A percentile compares a stretch with the other conserved stretches of the same genome.
Conservation (phyloP, 1,140 invertebrate genomes). For the Macrotrachela quadricornifera region DNA sequence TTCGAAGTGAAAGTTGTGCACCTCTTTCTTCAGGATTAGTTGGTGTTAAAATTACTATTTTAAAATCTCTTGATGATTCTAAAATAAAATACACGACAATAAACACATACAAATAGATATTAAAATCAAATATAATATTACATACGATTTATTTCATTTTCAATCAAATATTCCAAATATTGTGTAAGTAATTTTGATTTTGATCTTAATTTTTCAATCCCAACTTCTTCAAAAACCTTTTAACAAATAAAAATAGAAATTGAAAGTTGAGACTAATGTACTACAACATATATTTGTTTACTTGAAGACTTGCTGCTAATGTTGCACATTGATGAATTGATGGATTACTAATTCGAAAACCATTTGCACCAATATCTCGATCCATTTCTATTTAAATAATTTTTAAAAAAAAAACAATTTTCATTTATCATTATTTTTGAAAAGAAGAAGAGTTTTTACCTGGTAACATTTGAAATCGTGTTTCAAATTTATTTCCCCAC, state of each 20-base stretch:
- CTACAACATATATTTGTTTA: slow-evolving; percentile 11
- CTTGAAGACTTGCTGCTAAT: slow-evolving; percentile 33
- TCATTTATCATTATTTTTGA: background rate
- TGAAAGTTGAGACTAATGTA: background rate
- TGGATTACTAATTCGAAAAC: slow-evolving; percentile 37
- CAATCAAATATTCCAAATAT: slow-evolving; percentile 35
- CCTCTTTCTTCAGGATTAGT: slow-evolving; percentile 32
- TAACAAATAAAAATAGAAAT: slow-evolving; percentile 4
- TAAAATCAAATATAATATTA: background rate
- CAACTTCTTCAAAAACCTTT: slow-evolving; percentile 35
- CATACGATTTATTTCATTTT: background rate
- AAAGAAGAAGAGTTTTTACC: slow-evolving; percentile 15
- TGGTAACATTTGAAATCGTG: slow-evolving; percentile 33
- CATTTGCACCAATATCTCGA: slow-evolving; percentile 27
- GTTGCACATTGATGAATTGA: slow-evolving; percentile 33
- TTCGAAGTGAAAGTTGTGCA: slow-evolving; percentile 33
- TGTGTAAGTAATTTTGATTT: slow-evolving; percentile 37
- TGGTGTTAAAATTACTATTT: slow-evolving; percentile 35
- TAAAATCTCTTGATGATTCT: slow-evolving; percentile 5
- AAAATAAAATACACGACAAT: no score
- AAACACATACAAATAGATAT: no score
- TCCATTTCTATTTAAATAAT: slow-evolving; percentile 35
- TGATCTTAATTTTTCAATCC: slow-evolving; percentile 26
- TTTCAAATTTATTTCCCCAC: slow-evolving; percentile 32
- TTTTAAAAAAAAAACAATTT: no score